Conservation (phyloP, 2,888 invertebrate species). For the Mamestra brassicae region DNA sequence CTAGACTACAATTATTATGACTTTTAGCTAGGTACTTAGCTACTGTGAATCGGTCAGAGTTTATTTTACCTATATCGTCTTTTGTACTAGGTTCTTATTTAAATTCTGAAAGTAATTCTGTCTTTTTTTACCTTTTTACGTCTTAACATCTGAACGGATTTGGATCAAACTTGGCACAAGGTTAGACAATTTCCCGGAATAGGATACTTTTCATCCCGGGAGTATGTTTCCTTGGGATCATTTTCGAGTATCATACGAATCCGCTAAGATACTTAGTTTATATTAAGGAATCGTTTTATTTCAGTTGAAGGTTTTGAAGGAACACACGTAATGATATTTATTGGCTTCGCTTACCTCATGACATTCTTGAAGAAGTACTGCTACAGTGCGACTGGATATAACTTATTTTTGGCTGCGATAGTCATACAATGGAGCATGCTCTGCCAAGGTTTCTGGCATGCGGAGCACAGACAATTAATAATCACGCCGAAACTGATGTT, state of each 20-base stretch:
- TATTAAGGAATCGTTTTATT: not conserved
- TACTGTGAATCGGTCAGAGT: too few relatives aligned
- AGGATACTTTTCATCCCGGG: too few relatives aligned
- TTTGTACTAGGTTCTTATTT: too few relatives aligned
- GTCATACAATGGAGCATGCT: constrained; percentile 97
- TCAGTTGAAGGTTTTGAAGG: constrained; percentile 94
- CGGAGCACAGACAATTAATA: constrained; percentile 89
- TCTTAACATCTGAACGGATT: too few relatives aligned
- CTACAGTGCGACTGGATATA: constrained; percentile 97
- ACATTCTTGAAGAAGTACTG: constrained; percentile 97
- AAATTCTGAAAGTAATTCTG: too few relatives aligned
- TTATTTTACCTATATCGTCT: too few relatives aligned
- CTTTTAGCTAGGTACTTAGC: too few relatives aligned
- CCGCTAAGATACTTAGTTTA: not conserved
- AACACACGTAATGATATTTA: constrained; percentile 99
- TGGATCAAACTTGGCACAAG: too few relatives aligned
- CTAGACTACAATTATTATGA: not conserved
- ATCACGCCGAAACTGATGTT: constrained; percentile 80
- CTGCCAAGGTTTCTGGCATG: constrained; percentile 93
- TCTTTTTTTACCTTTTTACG: too few relatives aligned
- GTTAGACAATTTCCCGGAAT: too few relatives aligned
- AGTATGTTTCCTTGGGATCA: too few relatives aligned
- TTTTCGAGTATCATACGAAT: too few relatives aligned
- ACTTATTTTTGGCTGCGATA: constrained; percentile 95
- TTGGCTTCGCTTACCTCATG: constrained; percentile 99